Evolutionary conservation across 2,797 vertebrate genomes (phyloP).

Genomic region (Scolopax bukidnonensis): DNA sequence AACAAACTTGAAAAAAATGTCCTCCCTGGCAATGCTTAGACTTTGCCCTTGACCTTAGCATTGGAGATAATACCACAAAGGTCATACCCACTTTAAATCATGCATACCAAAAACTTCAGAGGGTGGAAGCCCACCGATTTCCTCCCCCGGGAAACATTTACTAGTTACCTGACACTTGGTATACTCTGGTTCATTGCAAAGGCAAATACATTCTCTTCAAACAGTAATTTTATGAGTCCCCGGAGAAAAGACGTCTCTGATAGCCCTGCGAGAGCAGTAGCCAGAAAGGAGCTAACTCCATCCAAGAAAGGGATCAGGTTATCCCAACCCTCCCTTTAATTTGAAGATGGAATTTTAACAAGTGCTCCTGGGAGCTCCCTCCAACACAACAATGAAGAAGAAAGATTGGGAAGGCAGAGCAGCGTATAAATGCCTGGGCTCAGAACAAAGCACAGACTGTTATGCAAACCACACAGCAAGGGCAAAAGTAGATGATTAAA

Average conservation of each 20-base stretch:
- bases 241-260: neutral
- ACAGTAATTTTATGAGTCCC: slow-evolving; percentile 45
- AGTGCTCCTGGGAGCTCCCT: slow-evolving; percentile 48
- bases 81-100: slow-evolving; percentile 25
- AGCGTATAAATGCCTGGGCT: slow-evolving; percentile 27
- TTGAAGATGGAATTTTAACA: slow-evolving; percentile 64
- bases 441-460: slow-evolving; percentile 47
- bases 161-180: slow-evolving; percentile 51
- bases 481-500: slow-evolving; percentile 55
- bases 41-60: neutral
- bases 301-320: slow-evolving; percentile 51
- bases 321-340: slow-evolving; percentile 45
- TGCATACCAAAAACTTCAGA: slow-evolving; percentile 5
- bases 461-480: slow-evolving; percentile 31
- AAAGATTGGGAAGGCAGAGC: slow-evolving; percentile 25
- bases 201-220: slow-evolving; percentile 29
- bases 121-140: neutral
- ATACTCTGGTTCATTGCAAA: slow-evolving; percentile 44
- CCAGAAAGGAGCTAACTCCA: slow-evolving; percentile 27
- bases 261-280: slow-evolving; percentile 10
- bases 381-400: slow-evolving; percentile 40
- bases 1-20: neutral
- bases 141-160: slow-evolving; percentile 46
- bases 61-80: neutral
- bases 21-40: neutral